Evolutionary conservation across 2,113 vertebrate species (phyloP).

Genomic region (Lasiurus cinereus): DNA sequence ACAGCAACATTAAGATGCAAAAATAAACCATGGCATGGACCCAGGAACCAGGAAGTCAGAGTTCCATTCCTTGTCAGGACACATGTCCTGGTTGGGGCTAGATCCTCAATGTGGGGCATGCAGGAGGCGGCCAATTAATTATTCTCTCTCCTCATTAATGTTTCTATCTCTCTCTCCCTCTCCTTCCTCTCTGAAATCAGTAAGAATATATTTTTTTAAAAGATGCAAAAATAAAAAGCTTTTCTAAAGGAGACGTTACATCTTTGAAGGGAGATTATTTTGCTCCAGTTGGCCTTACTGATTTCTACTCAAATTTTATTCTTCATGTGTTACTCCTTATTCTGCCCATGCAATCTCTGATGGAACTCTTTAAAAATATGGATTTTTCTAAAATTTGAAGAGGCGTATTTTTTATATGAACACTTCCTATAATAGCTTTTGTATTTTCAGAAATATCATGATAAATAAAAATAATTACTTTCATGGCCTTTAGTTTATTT

Average conservation of each 20-base stretch:
- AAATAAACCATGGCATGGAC: neutral
- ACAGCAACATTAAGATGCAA: neutral
- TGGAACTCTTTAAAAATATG: neutral
- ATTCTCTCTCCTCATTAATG: no score
- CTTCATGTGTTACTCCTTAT: neutral
- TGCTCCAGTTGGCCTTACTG: neutral
- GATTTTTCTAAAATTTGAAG: neutral
- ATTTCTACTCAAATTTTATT: neutral
- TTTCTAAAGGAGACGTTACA: neutral
- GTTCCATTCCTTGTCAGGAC: no score
- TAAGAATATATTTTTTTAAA: neutral
- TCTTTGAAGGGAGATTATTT: neutral
- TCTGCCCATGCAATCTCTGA: neutral
- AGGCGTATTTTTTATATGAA: constrained; percentile 3
- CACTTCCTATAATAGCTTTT: neutral
- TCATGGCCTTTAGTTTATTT: neutral
- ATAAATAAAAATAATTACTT: constrained; percentile 16
- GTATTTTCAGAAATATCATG: neutral
- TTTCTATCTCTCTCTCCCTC: no score
- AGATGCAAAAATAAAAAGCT: neutral
- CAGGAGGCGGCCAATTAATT: no score
- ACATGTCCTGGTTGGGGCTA: no score
- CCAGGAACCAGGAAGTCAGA: no score
- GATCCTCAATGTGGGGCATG: no score
- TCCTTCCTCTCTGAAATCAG: no score